phyloP scores from a whole-genome alignment of 2,888 invertebrate genomes.

The Orthosia cruda region DNA sequence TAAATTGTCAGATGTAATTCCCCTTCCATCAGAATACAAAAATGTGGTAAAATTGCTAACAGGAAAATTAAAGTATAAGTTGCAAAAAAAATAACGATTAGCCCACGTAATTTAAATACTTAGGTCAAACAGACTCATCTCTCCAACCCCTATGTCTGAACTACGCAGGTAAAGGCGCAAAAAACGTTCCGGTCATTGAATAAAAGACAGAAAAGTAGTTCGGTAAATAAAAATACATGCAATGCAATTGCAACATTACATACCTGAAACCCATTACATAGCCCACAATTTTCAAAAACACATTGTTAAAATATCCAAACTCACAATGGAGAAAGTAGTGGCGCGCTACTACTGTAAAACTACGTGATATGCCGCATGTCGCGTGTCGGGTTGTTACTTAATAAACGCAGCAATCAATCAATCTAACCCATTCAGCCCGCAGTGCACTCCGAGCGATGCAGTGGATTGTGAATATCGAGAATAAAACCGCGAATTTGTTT shows the following conservation, averaged over 20 bases:
- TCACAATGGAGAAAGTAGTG: conserved; percentile 20
- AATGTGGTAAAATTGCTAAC: not conserved
- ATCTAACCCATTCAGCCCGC: conserved; percentile 17
- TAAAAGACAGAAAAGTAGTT: too few relatives aligned
- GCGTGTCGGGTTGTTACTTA: conserved; percentile 17
- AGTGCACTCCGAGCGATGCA: conserved; percentile 23
- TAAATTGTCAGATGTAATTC: not conserved
- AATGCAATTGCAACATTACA: too few relatives aligned
- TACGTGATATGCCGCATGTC: conserved; percentile 15
- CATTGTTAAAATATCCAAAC: conserved; percentile 2
- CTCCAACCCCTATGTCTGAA: too few relatives aligned
- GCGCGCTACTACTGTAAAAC: not conserved
- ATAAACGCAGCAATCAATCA: conserved; percentile 34
- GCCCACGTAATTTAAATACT: too few relatives aligned
- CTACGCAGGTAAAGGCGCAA: too few relatives aligned
- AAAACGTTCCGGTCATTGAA: too few relatives aligned
- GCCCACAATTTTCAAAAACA: not conserved
- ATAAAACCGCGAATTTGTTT: not conserved
- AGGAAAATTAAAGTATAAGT: not conserved
- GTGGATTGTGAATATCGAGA: not conserved
- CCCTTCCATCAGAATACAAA: not conserved
- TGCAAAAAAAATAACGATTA: not conserved
- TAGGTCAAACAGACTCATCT: too few relatives aligned
- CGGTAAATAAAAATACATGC: not conserved
- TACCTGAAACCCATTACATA: not conserved